These are phyloP conservation scores for Cacatua alba DNA, from an alignment of 2,113 vertebrate genomes.

Conservation along the genomic window DNA sequence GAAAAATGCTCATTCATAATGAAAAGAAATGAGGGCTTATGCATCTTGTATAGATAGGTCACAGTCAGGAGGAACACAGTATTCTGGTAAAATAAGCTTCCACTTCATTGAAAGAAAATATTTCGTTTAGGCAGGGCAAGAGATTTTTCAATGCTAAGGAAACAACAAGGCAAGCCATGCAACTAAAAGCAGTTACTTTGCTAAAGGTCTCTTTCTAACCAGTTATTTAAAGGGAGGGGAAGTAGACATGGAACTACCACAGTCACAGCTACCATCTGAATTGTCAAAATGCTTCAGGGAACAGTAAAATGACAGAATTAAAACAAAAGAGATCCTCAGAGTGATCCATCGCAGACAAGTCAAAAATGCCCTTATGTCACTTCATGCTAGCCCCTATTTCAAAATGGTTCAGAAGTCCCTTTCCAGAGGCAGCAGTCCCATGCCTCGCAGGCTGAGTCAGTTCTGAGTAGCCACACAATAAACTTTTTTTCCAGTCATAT, in stretches of 20 bases:
- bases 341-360: neutral
- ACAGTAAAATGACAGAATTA: neutral
- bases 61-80: neutral
- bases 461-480: neutral
- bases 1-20: neutral
- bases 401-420: neutral
- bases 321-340: neutral
- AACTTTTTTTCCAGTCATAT: neutral
- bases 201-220: neutral
- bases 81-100: neutral
- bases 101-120: neutral
- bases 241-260: neutral
- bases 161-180: neutral
- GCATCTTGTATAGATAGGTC: neutral
- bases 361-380: neutral
- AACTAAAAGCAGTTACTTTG: neutral
- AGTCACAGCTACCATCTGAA: neutral
- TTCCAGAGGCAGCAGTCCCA: neutral
- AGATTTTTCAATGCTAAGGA: neutral
- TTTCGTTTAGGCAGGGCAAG: neutral
- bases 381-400: neutral
- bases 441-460: neutral
- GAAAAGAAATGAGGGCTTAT: neutral
- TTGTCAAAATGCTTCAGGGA: neutral
- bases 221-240: neutral